Evolutionary conservation across 2,113 vertebrate species (phyloP), one percentile per base, ranked within the genome.

Genomic region (Varanus komodoensis): DNA sequence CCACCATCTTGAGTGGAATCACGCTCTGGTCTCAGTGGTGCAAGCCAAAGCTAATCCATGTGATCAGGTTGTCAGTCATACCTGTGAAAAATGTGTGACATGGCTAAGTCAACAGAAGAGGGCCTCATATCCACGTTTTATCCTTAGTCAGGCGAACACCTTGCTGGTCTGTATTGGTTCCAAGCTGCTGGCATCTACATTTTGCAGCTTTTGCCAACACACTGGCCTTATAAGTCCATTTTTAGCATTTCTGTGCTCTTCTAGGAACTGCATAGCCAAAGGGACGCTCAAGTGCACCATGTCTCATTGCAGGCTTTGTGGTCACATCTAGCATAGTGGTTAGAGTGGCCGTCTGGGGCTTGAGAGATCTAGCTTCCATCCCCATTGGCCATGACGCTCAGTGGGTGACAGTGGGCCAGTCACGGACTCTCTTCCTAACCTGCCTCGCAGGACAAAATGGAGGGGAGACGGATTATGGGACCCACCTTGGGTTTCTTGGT

Each of bases 81-180:
- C 57, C 32, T 57, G 57, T 81, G 52, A 57, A 29, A 81, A 80
- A 48, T 11, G 5, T 84, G 54, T 91, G 21, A 2, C 50, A 21
- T 85, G n/a, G n/a, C 38, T 64, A 48, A 32, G 19, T 79, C 32
- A 77, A 90, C 73, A 4, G 3, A 86, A 69, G 90, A 23, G 25
- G 2, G 88, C 88, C 21, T 84, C 68, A 85, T 77, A 48, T 91
- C 54, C 80, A 79, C 86, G 25, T 68, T 77, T n/a, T 90, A 89
- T 44, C 67, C 75, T 73, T 29, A 90, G 84, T 57, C 78, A 6
- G 6, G 92, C 11, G 81, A 82, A 52, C n/a, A 29, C 52, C 15
- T 67, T 88, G 64, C 74, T 92, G 15, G 8, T 89, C 84, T 86
- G 14, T 8, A 9, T 0, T 44, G 27, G 32, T 75, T 0, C 29